A percentile compares a stretch with the other conserved stretches of the same genome.
These are phyloP conservation scores for Leptopterna dolabrata DNA, from an alignment of 2,888 invertebrate genomes.

Conservation along the genomic window DNA sequence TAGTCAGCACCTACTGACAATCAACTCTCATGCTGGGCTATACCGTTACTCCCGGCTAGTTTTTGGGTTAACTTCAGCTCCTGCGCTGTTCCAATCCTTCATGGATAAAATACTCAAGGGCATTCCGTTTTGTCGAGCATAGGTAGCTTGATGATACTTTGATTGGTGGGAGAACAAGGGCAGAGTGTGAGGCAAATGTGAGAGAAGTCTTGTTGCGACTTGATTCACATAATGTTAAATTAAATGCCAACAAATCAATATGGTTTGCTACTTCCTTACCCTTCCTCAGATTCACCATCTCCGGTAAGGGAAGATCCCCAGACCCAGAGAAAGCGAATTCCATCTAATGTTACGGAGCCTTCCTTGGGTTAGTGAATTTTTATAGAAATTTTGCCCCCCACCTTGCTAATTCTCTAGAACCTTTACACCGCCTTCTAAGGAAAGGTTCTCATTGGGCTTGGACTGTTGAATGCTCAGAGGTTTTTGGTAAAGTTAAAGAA, in stretches of 20 bases:
- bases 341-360: constrained; percentile 36
- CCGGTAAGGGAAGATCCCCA: not conserved
- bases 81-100: constrained; percentile 59
- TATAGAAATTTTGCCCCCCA: constrained; percentile 49
- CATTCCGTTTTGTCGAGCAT: constrained; percentile 49
- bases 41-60: not conserved
- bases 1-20: constrained; percentile 44
- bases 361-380: constrained; percentile 52
- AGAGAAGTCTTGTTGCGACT: constrained; percentile 57
- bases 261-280: constrained; percentile 61
- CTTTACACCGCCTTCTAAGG: constrained; percentile 26
- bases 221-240: constrained; percentile 60
- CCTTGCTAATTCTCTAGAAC: constrained; percentile 30
- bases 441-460: constrained; percentile 32
- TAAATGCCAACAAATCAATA: constrained; percentile 62
- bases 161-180: constrained; percentile 58
- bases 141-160: constrained; percentile 63
- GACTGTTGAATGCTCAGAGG: constrained; percentile 10
- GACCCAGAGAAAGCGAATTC: constrained; percentile 11
- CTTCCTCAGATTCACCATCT: constrained; percentile 47
- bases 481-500: constrained; percentile 23
- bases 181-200: constrained; percentile 55
- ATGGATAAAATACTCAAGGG: constrained; percentile 57
- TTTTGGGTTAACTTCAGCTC: constrained; percentile 15
- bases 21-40: not conserved